Percentiles rank a stretch among this genome's conserved stretches.
Evolutionary conservation across 2,797 vertebrate species (phyloP).

Genomic region (Melanitta fusca): DNA sequence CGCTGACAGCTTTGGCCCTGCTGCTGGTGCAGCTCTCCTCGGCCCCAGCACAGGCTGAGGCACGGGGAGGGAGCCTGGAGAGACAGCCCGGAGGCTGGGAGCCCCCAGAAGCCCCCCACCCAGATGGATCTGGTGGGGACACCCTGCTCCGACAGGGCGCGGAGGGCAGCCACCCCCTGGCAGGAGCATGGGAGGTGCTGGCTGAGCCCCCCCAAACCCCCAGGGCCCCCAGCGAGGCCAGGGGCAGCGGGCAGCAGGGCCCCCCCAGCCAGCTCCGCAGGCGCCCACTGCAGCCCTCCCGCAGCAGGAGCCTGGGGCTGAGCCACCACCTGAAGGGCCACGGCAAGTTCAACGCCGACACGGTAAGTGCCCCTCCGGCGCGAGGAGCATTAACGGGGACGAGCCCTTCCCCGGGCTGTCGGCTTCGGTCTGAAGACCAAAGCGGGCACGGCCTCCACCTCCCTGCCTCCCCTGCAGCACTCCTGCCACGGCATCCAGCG

Average conservation of each 20-base stretch:
- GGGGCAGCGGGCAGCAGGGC: not conserved
- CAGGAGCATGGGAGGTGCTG: not conserved
- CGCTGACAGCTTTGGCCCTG: fast-evolving
- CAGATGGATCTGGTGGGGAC: not conserved
- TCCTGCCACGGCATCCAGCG: slow-evolving; percentile 62
- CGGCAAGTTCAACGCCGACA: slow-evolving; percentile 70
- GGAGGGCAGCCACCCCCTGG: not conserved
- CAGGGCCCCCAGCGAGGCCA: not conserved
- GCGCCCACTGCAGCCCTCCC: not conserved
- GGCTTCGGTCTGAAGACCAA: not conserved
- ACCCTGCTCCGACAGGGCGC: not conserved
- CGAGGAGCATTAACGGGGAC: not conserved
- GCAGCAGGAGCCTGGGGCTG: slow-evolving; percentile 48
- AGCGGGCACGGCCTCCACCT: not conserved
- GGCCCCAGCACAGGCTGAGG: not conserved
- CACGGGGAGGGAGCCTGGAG: too few species aligned
- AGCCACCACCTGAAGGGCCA: slow-evolving; percentile 33
- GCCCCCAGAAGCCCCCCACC: not conserved
- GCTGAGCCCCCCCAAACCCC: not conserved
- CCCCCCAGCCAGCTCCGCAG: not conserved
- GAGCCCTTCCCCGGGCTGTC: not conserved
- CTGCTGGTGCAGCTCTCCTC: not conserved
- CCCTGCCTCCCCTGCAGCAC: slow-evolving; percentile 10
- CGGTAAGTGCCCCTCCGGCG: slow-evolving; percentile 42
- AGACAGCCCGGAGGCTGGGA: too few species aligned